Percentiles rank a stretch among this genome's conserved stretches.
Evolutionary conservation across 2,888 invertebrate species (phyloP).

Genomic region (Cataglyphis albicans): DNA sequence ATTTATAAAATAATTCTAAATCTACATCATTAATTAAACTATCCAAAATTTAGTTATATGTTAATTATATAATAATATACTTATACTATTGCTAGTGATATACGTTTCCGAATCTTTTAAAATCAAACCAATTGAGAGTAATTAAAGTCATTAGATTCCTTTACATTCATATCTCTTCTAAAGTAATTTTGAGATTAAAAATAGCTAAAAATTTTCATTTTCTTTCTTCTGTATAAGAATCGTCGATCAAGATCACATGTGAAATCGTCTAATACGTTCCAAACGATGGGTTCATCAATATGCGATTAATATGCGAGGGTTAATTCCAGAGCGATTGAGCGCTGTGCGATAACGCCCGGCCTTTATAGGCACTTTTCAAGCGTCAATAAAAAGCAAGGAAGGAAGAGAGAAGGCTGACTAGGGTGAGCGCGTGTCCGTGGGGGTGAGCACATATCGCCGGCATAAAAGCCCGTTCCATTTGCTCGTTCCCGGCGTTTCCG

Average conservation of each 20-base stretch:
- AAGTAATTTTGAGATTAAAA: background rate
- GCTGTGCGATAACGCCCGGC: slow-evolving; percentile 4
- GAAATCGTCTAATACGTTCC: slow-evolving; percentile 8
- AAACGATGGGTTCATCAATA: background rate
- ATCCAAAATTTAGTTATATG: background rate
- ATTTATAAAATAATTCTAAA: background rate
- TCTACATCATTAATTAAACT: background rate
- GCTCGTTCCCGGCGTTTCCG: slow-evolving; percentile 61
- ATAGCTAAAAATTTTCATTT: background rate
- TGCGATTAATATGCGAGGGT: background rate
- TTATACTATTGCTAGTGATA: background rate
- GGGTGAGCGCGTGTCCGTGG: slow-evolving; percentile 34
- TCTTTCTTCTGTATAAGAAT: background rate
- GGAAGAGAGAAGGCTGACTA: slow-evolving; percentile 39
- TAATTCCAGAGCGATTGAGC: slow-evolving; percentile 41
- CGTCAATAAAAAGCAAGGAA: slow-evolving; percentile 41
- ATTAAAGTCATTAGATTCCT: background rate
- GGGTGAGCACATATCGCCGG: slow-evolving; percentile 57
- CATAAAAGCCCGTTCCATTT: slow-evolving; percentile 76
- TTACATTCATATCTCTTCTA: background rate
- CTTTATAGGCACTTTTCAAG: slow-evolving; percentile 36
- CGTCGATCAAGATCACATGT: background rate
- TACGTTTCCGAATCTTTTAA: background rate
- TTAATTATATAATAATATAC: background rate
- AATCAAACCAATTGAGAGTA: background rate